phyloP scores from a whole-genome alignment of 2,888 invertebrate genomes.

The Hipparchia sbordonii region DNA sequence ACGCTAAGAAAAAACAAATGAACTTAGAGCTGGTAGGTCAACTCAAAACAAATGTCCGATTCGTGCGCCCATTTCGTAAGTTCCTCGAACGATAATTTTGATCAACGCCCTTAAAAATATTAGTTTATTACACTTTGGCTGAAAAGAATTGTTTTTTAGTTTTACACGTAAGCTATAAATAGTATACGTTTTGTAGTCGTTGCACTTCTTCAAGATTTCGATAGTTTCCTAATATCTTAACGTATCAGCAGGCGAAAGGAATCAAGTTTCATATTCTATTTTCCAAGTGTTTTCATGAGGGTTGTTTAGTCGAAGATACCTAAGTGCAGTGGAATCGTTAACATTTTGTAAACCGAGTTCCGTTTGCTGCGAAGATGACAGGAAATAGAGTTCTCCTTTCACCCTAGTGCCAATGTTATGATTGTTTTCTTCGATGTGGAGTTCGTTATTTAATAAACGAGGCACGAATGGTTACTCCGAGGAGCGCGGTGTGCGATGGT shows the following conservation, averaged over 20 bases:
- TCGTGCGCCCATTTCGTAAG: conserved; percentile 82
- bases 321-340: conserved; percentile 43
- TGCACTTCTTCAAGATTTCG: conserved; percentile 50
- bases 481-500: conserved; percentile 85
- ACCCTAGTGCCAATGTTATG: conserved; percentile 75
- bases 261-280: conserved; percentile 73
- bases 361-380: conserved; percentile 66
- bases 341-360: conserved; percentile 48
- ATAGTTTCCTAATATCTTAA: conserved; percentile 58
- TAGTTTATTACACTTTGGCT: conserved; percentile 48
- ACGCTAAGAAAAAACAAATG: conserved; percentile 49
- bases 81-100: conserved; percentile 75
- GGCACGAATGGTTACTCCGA: conserved; percentile 72
- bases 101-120: conserved; percentile 66
- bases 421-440: conserved; percentile 76
- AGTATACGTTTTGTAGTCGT: conserved; percentile 43
- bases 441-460: conserved; percentile 60
- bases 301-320: conserved; percentile 52
- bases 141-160: conserved; percentile 46
- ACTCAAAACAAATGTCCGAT: conserved; percentile 82
- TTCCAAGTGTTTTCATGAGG: conserved; percentile 70
- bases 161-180: conserved; percentile 41
- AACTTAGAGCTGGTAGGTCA: conserved; percentile 42
- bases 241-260: conserved; percentile 72
- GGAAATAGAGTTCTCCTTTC: conserved; percentile 74